Percentiles rank a stretch among this genome's conserved stretches.
Evolutionary conservation across 2,888 invertebrate species (phyloP).

Genomic region (Nomada fabriciana): DNA sequence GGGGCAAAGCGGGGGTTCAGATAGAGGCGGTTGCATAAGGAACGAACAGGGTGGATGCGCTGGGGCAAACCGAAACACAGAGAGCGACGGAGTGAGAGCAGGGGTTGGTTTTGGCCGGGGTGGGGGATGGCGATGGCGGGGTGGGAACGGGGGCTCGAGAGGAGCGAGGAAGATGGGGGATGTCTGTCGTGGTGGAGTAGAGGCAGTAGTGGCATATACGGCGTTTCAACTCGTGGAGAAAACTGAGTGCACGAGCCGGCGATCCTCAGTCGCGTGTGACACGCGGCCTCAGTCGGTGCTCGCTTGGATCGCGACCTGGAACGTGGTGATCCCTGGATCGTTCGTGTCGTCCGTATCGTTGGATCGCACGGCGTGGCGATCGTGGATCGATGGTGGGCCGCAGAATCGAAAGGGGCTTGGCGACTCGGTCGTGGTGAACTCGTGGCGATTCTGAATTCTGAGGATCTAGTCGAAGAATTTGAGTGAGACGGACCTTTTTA

Average conservation of each 20-base stretch:
- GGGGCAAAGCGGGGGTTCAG: not conserved
- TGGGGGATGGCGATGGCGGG: slow-evolving; percentile 3
- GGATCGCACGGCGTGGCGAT: not conserved
- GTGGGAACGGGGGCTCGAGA: slow-evolving; percentile 17
- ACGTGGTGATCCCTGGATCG: not conserved
- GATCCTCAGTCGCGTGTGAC: slow-evolving; percentile 79
- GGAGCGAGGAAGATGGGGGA: slow-evolving; percentile 38
- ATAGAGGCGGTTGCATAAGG: slow-evolving; percentile 21
- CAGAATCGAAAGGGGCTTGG: not conserved
- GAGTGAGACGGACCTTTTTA: too few relatives aligned
- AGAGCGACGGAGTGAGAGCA: not conserved
- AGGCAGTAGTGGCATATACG: slow-evolving; percentile 59
- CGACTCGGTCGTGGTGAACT: not conserved
- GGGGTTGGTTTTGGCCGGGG: not conserved
- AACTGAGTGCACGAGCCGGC: slow-evolving; percentile 68
- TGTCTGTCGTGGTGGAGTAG: slow-evolving; percentile 60
- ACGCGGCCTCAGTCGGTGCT: slow-evolving; percentile 71
- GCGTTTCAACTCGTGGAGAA: slow-evolving; percentile 70
- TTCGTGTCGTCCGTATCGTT: too few relatives aligned
- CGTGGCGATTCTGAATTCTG: too few relatives aligned
- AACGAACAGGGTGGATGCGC: slow-evolving; percentile 6
- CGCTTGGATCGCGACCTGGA: not conserved
- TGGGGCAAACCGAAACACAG: not conserved
- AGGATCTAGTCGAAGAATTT: too few relatives aligned
- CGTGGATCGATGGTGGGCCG: not conserved